Conservation (phyloP, 2,113 vertebrate species). For the Ranitomeya imitator region DNA sequence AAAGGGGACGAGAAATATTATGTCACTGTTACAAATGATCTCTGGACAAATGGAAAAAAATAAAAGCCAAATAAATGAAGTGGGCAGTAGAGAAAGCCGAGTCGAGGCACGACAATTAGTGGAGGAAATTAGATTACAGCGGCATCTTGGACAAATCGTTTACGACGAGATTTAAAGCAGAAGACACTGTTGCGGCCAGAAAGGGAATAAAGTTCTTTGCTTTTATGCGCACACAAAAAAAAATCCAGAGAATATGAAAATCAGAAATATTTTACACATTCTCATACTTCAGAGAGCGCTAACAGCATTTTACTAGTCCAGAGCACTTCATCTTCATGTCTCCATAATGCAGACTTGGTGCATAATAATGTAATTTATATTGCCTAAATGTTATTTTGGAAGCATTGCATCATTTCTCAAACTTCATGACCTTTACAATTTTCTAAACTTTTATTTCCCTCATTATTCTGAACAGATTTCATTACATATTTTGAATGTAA, state of each 20-base stretch:
- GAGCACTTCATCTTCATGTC: slow-evolving; percentile 99
- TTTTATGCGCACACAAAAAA: slow-evolving; percentile 68
- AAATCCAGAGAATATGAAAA: slow-evolving; percentile 85
- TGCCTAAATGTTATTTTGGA: slow-evolving; percentile 99
- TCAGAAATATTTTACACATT: slow-evolving; percentile 96
- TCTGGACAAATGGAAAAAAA: slow-evolving; percentile 19
- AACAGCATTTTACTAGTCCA: slow-evolving; percentile 98
- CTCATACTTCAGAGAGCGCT: slow-evolving; percentile 98
- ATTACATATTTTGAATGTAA: slow-evolving; percentile 99
- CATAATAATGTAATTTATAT: slow-evolving; percentile 99
- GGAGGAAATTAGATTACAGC: slow-evolving; percentile 24
- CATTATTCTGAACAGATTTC: slow-evolving; percentile 99
- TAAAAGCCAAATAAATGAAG: slow-evolving; percentile 1
- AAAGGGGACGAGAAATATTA: slow-evolving; percentile 21
- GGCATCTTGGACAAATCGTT: slow-evolving; percentile 36
- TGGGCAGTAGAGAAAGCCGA: slow-evolving; percentile 1
- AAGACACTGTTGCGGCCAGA: slow-evolving; percentile 61
- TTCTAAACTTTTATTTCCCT: slow-evolving; percentile 99
- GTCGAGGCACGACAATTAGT: slow-evolving; percentile 44
- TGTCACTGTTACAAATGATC: slow-evolving; percentile 19
- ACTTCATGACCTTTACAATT: slow-evolving; percentile 99
- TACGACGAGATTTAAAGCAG: slow-evolving; percentile 60
- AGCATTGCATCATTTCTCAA: slow-evolving; percentile 99
- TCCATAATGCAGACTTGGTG: slow-evolving; percentile 93
- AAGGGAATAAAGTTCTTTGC: slow-evolving; percentile 73